phyloP scores from a whole-genome alignment of 2,113 vertebrate genomes.

The Sterna hirundo region DNA sequence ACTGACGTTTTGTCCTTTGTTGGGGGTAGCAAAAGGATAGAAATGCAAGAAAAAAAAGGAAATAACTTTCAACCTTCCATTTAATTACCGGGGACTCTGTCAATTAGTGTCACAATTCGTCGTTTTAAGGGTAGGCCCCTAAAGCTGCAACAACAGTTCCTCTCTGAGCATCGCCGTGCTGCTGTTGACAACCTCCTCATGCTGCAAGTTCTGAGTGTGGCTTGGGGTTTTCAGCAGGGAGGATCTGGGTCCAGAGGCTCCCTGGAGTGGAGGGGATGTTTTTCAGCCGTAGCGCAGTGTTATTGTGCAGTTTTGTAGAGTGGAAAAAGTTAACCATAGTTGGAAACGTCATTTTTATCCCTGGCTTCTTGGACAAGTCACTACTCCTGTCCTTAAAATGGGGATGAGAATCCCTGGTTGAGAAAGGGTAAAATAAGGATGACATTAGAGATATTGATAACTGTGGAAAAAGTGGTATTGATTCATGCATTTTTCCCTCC shows the following conservation, averaged over 20 bases:
- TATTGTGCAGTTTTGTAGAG: background rate
- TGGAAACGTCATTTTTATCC: background rate
- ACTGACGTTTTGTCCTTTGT: constrained; percentile 27
- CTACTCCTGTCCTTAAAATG: background rate
- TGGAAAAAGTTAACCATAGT: background rate
- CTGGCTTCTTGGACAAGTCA: background rate
- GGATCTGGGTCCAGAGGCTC: background rate
- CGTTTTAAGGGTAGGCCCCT: background rate
- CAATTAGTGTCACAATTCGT: background rate
- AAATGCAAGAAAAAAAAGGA: background rate
- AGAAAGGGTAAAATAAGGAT: background rate
- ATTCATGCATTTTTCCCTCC: background rate
- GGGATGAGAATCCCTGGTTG: background rate
- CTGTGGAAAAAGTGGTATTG: constrained; percentile 10
- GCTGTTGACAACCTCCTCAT: background rate
- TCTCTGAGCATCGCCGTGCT: background rate
- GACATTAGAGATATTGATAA: background rate
- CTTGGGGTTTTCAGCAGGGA: background rate
- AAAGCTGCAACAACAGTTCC: background rate
- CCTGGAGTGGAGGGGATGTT: background rate
- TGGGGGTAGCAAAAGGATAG: background rate
- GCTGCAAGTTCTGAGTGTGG: background rate
- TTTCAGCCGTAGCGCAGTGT: background rate
- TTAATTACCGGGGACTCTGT: background rate
- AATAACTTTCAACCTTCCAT: background rate